Conservation (phyloP, 2,888 invertebrate species). For the Adelognathus sp. region DNA sequence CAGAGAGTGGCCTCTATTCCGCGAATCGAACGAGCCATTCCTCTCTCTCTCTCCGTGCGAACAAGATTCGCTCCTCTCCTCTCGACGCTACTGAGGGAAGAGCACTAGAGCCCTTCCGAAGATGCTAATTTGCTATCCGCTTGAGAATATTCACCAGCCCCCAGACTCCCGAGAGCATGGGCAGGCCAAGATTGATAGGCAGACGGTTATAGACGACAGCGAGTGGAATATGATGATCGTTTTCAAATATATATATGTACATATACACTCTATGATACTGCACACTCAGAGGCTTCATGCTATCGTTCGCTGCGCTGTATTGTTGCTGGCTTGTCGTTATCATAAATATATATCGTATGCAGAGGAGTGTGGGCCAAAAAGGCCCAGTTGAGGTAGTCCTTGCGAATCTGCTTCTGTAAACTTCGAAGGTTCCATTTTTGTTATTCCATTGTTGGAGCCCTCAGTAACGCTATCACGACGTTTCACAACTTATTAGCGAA, state of each 20-base stretch:
- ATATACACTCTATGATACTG: no score
- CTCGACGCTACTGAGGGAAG: conserved; percentile 8
- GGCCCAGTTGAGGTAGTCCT: no score
- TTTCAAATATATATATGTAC: conserved; percentile 16
- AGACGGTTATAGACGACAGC: conserved; percentile 11
- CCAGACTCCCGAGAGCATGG: not conserved
- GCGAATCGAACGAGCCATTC: not conserved
- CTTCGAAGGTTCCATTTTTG: no score
- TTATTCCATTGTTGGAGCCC: no score
- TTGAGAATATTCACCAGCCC: conserved; percentile 12
- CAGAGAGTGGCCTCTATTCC: conserved; percentile 5
- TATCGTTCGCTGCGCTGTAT: not conserved
- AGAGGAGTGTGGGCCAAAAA: no score
- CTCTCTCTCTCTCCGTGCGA: no score
- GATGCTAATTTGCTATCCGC: conserved; percentile 51
- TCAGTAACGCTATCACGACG: no score
- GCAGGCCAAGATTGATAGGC: conserved; percentile 25
- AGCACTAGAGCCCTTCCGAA: conserved; percentile 25
- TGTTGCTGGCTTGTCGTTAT: not conserved
- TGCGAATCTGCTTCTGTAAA: no score
- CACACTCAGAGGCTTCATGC: not conserved
- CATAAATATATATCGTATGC: not conserved
- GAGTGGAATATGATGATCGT: conserved; percentile 27
- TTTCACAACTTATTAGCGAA: no score
- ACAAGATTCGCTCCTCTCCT: not conserved